Evolutionary conservation across 2,797 vertebrate genomes (phyloP).

Genomic region (Mus caroli): DNA sequence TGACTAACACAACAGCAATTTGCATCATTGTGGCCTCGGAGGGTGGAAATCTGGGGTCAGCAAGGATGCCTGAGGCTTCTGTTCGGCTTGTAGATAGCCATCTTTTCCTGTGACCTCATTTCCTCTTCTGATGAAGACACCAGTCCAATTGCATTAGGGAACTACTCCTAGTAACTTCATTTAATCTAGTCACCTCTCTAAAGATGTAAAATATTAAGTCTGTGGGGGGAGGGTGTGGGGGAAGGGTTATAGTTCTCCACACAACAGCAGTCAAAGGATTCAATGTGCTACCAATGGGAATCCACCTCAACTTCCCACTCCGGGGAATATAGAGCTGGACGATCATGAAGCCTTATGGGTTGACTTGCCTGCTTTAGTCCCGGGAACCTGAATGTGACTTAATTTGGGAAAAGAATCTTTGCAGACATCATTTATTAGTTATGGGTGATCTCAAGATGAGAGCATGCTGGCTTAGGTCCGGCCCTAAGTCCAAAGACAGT

Average conservation of each 20-base stretch:
- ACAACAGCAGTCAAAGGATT: background rate
- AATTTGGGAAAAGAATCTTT: background rate
- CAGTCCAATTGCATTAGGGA: background rate
- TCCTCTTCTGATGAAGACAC: background rate
- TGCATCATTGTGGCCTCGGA: background rate
- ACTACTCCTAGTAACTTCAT: background rate
- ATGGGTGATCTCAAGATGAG: background rate
- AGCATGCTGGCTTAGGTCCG: background rate
- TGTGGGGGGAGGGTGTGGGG: rapidly evolving
- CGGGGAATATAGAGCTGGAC: background rate
- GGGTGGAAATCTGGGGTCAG: background rate
- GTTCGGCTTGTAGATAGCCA: background rate
- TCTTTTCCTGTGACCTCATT: background rate
- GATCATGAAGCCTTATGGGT: background rate
- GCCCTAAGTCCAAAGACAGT: background rate
- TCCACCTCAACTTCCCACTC: background rate
- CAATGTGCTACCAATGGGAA: background rate
- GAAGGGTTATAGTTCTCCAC: background rate
- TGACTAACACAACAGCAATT: background rate
- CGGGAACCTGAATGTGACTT: background rate
- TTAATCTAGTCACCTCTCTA: background rate
- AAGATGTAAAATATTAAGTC: background rate
- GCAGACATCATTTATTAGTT: background rate
- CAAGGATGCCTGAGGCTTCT: background rate
- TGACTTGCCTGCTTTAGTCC: background rate